phyloP scores from a whole-genome alignment of 1,140 invertebrate species.

The Bombus polaris region DNA sequence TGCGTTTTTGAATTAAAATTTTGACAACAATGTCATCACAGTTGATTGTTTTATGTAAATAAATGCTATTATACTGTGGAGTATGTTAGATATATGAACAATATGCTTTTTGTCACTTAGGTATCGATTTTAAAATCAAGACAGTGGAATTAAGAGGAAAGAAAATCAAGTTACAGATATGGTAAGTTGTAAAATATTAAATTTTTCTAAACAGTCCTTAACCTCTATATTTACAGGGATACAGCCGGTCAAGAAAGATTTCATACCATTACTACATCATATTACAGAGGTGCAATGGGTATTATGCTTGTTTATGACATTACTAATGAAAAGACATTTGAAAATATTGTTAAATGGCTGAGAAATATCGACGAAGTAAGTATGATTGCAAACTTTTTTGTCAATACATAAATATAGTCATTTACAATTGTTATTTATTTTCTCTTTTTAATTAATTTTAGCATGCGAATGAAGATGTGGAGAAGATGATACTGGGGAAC shows the following conservation, averaged over 20 bases:
- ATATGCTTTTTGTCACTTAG: constrained; percentile 81
- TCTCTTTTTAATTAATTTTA: constrained; percentile 76
- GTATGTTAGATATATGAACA: constrained; percentile 21
- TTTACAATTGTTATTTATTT: neutral
- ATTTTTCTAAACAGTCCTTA: constrained; percentile 37
- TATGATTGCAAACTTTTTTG: constrained; percentile 18
- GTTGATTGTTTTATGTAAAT: constrained; percentile 16
- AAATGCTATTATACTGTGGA: neutral
- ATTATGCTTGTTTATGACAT: constrained; percentile 99
- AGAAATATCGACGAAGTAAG: constrained; percentile 97
- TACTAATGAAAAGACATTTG: constrained; percentile 98
- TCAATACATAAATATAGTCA: neutral
- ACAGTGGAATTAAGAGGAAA: constrained; percentile 98
- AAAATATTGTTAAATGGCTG: constrained; percentile 99
- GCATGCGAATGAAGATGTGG: constrained; percentile 99
- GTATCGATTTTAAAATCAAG: constrained; percentile 99
- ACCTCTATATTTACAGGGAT: constrained; percentile 86
- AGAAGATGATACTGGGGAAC: constrained; percentile 99
- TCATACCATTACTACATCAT: constrained; percentile 98
- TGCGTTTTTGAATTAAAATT: neutral
- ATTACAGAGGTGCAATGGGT: constrained; percentile 98
- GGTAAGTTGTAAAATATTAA: constrained; percentile 85
- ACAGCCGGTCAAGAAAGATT: constrained; percentile 98
- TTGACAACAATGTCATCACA: constrained; percentile 1
- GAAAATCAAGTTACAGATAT: constrained; percentile 99